Evolutionary conservation across 2,888 invertebrate species (phyloP), one percentile per base, ranked within the genome.

Genomic region (Hartigia nigra): DNA sequence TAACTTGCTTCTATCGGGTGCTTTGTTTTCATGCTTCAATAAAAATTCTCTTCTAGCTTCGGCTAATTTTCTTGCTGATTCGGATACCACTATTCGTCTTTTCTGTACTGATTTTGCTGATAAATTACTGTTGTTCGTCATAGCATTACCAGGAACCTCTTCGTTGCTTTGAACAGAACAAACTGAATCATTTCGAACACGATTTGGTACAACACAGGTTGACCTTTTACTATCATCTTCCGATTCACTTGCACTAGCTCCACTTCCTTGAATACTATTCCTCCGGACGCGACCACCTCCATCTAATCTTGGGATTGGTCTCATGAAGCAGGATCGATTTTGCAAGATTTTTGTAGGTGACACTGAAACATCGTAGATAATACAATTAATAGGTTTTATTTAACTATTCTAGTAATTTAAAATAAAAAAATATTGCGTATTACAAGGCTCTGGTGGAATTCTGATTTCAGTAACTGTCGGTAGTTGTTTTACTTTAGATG

Each of bases 251-350:
- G 94, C 94, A 91, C 95, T 95, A 14, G 89, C 89, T 37, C 90
- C 90, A 70, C 89, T 89, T 83, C 94, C 93, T 87, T 93, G 94
- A 69, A 95, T 91, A 90, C 95, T 95, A 86, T 95, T 95, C 84
- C 95, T 93, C 79, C 96, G 93, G 79, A 89, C 82, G 81, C 91
- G 81, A 55, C 87, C 88, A 12, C 78, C 76, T 31, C 85, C 84
- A 14, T 93, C 92, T 77, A 96, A 92, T 84, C 95, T 93, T 0
- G 96, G 96, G 5, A 94, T 93, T 4, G 96, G 95, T 70, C 95
- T 93, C 69, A 89, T 88, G 74, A 96, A 94, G 81, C 96, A 94
- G 1, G 94, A 93, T 3, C 96, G 92, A 76, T 94, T 94, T 91
- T 87, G 87, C 31, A 85, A 79, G n/a, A 83, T 75, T 80, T 96